Conservation (phyloP, 2,113 vertebrate genomes). For the Ovibos moschatus region DNA sequence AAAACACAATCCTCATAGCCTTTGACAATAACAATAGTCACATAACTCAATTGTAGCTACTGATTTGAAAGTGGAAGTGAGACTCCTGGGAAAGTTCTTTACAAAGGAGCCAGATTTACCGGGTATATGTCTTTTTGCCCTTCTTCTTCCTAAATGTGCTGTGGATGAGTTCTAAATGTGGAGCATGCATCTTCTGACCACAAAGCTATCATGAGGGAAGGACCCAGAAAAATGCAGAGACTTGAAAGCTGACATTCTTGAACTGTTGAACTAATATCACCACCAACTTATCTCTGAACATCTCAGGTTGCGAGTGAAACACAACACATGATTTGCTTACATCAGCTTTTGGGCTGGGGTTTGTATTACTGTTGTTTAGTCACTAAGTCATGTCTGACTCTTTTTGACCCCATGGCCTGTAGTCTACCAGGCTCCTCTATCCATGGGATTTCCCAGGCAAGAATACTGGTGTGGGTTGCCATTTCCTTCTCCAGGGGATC, state of each 20-base stretch:
- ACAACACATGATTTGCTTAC: background rate
- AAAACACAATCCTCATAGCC: background rate
- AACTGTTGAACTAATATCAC: background rate
- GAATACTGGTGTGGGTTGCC: background rate
- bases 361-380: background rate
- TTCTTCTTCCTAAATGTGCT: background rate
- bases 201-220: background rate
- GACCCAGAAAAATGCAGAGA: background rate
- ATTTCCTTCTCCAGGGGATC: background rate
- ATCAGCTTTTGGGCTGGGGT: background rate
- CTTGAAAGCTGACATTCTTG: background rate
- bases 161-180: background rate
- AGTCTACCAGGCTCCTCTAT: background rate
- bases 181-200: background rate
- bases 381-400: background rate
- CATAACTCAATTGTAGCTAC: background rate
- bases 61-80: background rate
- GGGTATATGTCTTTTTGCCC: background rate
- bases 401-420: background rate
- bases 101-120: background rate
- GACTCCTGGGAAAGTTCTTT: background rate
- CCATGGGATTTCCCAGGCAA: background rate
- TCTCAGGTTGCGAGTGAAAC: background rate
- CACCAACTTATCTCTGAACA: background rate
- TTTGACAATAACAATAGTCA: background rate